phyloP scores from a whole-genome alignment of 1,140 invertebrate genomes.

The Drosophila insularis region DNA sequence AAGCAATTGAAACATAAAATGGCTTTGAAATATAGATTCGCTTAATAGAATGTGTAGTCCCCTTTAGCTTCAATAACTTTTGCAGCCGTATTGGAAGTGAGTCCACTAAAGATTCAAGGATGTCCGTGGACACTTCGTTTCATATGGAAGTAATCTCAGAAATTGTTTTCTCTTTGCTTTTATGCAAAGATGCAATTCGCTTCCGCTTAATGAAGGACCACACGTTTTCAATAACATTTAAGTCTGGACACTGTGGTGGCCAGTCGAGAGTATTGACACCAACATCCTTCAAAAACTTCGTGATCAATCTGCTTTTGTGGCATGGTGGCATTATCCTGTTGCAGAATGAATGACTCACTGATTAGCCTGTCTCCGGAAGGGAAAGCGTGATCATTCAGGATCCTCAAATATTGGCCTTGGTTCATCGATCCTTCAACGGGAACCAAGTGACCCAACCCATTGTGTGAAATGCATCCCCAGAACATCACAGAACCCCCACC shows the following conservation, averaged over 20 bases:
- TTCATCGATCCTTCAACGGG: conserved; percentile 32
- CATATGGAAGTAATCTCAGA: background rate
- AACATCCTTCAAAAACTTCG: background rate
- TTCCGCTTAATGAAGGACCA: background rate
- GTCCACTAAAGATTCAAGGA: conserved; percentile 3
- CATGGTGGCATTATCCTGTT: background rate
- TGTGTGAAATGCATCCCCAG: conserved; percentile 22
- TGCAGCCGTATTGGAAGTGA: background rate
- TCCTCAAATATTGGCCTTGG: conserved; percentile 19
- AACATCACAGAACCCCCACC: conserved; percentile 16
- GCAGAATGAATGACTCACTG: background rate
- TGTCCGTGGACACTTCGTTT: background rate
- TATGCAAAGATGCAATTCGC: background rate
- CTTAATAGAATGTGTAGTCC: background rate
- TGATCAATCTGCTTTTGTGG: background rate
- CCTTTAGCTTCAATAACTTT: background rate
- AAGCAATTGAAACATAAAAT: background rate
- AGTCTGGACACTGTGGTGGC: background rate
- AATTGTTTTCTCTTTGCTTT: background rate
- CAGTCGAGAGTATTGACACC: background rate
- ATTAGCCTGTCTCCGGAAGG: conserved; percentile 28
- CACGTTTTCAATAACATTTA: background rate
- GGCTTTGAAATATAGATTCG: background rate
- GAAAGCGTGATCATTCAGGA: conserved; percentile 20
- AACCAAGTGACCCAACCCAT: conserved; percentile 27